Evolutionary conservation across 2,113 vertebrate species (phyloP).

Genomic region (Myodes glareolus): DNA sequence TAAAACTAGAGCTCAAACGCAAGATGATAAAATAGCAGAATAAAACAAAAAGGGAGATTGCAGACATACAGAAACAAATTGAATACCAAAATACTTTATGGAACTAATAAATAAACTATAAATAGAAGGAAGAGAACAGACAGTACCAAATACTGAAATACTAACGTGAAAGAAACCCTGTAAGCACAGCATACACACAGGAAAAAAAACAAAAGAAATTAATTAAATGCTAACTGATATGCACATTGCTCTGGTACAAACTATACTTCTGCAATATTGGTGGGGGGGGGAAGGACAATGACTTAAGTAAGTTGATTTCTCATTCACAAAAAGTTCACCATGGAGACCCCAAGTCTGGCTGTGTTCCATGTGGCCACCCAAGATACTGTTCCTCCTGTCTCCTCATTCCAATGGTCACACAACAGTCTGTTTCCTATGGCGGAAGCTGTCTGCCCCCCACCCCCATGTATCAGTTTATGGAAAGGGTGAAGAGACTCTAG

Average conservation of each 20-base stretch:
- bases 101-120: conserved; percentile 72
- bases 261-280: background rate
- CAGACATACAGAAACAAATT: conserved; percentile 60
- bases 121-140: conserved; percentile 43
- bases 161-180: background rate
- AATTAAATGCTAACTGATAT: background rate
- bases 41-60: conserved; percentile 33
- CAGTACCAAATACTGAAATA: conserved; percentile 46
- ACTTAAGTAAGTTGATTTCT: conserved; percentile 15
- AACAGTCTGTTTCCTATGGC: background rate
- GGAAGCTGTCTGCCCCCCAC: background rate
- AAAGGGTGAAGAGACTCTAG: background rate
- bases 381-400: background rate
- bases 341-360: background rate
- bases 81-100: conserved; percentile 70
- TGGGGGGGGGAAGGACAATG: background rate
- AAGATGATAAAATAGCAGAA: conserved; percentile 64
- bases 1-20: conserved; percentile 63
- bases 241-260: background rate
- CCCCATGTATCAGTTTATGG: background rate
- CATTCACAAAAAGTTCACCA: background rate
- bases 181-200: conserved; percentile 31
- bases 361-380: background rate
- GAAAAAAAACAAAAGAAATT: conserved; percentile 38
- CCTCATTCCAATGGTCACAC: background rate